Conservation (phyloP, 2,888 invertebrate species). For the Synergus umbraculus region DNA sequence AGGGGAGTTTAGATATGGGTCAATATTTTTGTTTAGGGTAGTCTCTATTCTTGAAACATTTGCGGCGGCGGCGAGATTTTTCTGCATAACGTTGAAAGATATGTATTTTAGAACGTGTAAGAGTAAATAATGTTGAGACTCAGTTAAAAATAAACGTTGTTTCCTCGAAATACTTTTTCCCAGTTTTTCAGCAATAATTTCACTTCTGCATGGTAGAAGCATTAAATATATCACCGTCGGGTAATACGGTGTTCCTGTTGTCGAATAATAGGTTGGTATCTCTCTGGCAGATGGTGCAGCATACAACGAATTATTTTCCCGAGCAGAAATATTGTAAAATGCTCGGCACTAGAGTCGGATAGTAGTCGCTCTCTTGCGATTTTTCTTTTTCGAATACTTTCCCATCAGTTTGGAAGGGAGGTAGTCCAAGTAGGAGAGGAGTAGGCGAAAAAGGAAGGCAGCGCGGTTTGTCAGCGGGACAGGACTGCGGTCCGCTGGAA, state of each 20-base stretch:
- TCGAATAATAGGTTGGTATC: background rate
- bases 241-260: background rate
- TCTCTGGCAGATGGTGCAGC: constrained; percentile 47
- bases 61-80: no score
- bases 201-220: background rate
- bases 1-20: no score
- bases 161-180: background rate
- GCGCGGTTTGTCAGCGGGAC: constrained; percentile 30
- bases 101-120: no score
- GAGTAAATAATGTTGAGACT: background rate
- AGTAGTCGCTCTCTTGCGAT: constrained; percentile 54
- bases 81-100: no score
- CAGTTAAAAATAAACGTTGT: background rate
- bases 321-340: constrained; percentile 51
- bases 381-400: constrained; percentile 59
- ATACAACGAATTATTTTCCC: constrained; percentile 52
- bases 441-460: constrained; percentile 1
- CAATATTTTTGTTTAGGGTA: no score
- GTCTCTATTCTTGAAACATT: no score
- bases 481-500: background rate
- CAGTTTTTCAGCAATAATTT: background rate
- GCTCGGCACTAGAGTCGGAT: constrained; percentile 51
- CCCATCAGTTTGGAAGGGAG: constrained; percentile 38
- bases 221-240: background rate
- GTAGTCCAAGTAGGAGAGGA: constrained; percentile 6